A percentile compares a stretch with the other conserved stretches of the same genome.
Conservation (phyloP, 2,888 invertebrate species). For the Lydus trimaculatus region DNA sequence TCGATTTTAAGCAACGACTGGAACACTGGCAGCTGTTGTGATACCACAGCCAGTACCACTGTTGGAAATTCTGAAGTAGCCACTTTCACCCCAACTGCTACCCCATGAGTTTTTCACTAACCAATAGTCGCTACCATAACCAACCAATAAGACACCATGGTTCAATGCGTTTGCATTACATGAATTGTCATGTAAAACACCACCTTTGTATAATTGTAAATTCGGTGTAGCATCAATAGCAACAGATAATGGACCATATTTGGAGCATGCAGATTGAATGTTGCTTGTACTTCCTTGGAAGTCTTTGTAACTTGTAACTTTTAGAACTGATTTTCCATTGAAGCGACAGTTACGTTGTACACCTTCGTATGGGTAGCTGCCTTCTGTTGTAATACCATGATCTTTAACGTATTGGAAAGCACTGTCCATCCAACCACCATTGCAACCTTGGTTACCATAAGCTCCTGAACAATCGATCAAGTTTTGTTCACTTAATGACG, state of each 20-base stretch:
- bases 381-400: conserved; percentile 64
- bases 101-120: conserved; percentile 75
- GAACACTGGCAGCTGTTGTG: conserved; percentile 6
- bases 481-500: conserved; percentile 65
- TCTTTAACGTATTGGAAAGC: conserved; percentile 62
- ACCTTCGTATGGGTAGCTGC: conserved; percentile 63
- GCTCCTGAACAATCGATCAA: conserved; percentile 63
- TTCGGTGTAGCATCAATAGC: conserved; percentile 84
- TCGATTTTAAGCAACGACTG: background rate
- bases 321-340: conserved; percentile 22
- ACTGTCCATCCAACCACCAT: too few relatives aligned
- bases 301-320: conserved; percentile 71
- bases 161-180: conserved; percentile 68
- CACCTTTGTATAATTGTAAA: conserved; percentile 82
- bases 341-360: conserved; percentile 37
- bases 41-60: conserved; percentile 14
- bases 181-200: conserved; percentile 77
- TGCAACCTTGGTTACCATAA: conserved; percentile 63
- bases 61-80: conserved; percentile 22
- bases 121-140: conserved; percentile 76
- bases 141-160: too few relatives aligned
- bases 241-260: conserved; percentile 83
- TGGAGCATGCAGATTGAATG: conserved; percentile 78
- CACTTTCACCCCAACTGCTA: conserved; percentile 48
- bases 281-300: conserved; percentile 75